Evolutionary conservation across 2,797 vertebrate genomes (phyloP).

Genomic region (Iguana delicatissima): DNA sequence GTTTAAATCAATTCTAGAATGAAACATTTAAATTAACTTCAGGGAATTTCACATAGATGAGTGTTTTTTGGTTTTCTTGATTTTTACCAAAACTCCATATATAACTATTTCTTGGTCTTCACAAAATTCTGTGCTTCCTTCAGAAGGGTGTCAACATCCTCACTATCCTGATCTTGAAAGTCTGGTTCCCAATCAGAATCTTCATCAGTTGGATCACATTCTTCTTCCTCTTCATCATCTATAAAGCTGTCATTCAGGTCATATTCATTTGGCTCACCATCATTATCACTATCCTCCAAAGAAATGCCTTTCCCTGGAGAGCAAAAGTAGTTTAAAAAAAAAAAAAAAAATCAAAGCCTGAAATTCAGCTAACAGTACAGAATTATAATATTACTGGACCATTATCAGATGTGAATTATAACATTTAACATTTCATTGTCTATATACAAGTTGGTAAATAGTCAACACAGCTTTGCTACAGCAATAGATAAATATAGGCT

Average conservation of each 20-base stretch:
- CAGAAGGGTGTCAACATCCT: constrained; percentile 75
- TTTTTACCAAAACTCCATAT: background rate
- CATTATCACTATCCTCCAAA: constrained; percentile 47
- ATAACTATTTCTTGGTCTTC: constrained; percentile 75
- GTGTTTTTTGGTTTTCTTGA: background rate
- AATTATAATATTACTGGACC: background rate
- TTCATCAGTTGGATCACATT: constrained; percentile 79
- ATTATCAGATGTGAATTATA: background rate
- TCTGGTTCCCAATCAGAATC: constrained; percentile 84
- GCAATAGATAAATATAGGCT: background rate
- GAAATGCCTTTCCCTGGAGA: constrained; percentile 65
- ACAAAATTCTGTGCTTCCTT: constrained; percentile 77
- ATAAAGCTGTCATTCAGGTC: constrained; percentile 74
- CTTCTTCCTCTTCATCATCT: constrained; percentile 78
- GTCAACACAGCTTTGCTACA: background rate
- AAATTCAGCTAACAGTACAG: background rate
- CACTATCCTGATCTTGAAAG: constrained; percentile 75
- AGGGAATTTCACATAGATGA: background rate
- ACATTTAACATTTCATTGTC: background rate
- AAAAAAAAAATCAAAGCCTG: constrained; percentile 16
- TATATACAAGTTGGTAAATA: background rate
- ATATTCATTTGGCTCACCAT: constrained; percentile 66
- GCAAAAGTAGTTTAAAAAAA: constrained; percentile 41
- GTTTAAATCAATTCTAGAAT: background rate
- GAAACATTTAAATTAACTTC: background rate